Base-by-base conservation (phyloP, 2,113 vertebrate genomes). In the Clarias batrachus region DNA sequence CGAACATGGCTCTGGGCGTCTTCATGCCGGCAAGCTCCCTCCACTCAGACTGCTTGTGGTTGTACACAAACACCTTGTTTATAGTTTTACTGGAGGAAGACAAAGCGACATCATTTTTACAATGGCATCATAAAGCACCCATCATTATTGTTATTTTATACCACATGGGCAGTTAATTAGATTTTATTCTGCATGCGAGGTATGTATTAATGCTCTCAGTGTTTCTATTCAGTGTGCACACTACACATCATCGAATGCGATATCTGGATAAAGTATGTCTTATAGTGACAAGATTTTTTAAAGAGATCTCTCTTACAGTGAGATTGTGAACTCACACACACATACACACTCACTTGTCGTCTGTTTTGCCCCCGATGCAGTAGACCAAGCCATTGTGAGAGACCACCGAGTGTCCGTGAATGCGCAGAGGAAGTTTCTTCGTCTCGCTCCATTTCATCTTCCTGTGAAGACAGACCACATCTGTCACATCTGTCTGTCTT, bases 41-140 rank as follows among this genome's bases (percentile, higher is more conserved):
- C 98, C 98, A 99, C 88, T 99, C 98, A 16, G 97, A 96, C 93
- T 98, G 97, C 93, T 99, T 99, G 86, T 98, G 95, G 91, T 97
- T 99, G 94, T 98, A 97, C 23, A 91, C 93, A 90, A 99, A 99
- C 91, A 97, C 87, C 89, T 99, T 97, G 88, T 97, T 99, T 82
- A 99, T 94, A 88, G 97, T 98, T 95, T 98, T 99, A 93, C 98
- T 99, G 92, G 73, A 57, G 84, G 54, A 88, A 30, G 59, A 86
- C 30, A 71, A 41, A 41, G 17, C 33, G 37, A 33, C 77, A 21
- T 79, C 1, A 59, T 56, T 3, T 16, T 54, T 54, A 76, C 23
- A 56, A 8, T 23, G 71, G 9, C 8, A 12, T 23, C 17, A 37
- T 41, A 37, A 71, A 21, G 2, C 16, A 41, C 21, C 0, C 11